A percentile compares a stretch with the other conserved stretches of the same genome.
Conservation (phyloP, 2,888 invertebrate species). For the Drosophila kanekoi region DNA sequence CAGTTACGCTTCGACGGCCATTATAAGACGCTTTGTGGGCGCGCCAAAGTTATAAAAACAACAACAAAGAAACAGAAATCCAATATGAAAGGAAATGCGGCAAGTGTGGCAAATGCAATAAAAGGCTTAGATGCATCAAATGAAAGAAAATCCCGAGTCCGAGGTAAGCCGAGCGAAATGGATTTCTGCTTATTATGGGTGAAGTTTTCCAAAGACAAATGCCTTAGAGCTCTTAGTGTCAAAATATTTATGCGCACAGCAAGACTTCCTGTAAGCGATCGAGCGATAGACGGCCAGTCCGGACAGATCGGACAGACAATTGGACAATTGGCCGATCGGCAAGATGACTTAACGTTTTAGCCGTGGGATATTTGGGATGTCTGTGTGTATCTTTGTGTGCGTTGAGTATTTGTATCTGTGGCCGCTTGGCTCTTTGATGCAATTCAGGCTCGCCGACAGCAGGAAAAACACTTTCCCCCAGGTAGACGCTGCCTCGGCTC, state of each 20-base stretch:
- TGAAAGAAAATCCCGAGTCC: slow-evolving; percentile 46
- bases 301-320: slow-evolving; percentile 24
- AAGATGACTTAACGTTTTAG: slow-evolving; percentile 76
- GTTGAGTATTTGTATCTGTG: slow-evolving; percentile 27
- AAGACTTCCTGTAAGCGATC: slow-evolving; percentile 70
- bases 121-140: slow-evolving; percentile 64
- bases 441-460: slow-evolving; percentile 70
- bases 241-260: slow-evolving; percentile 77
- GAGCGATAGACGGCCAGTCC: slow-evolving; percentile 39
- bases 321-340: slow-evolving; percentile 45
- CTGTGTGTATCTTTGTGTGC: slow-evolving; percentile 10
- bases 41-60: slow-evolving; percentile 27
- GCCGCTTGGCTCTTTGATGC: slow-evolving; percentile 65
- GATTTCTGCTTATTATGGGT: slow-evolving; percentile 8
- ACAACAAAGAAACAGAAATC: slow-evolving; percentile 5
- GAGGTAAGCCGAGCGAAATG: slow-evolving; percentile 12
- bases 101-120: slow-evolving; percentile 67
- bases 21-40: slow-evolving; percentile 64
- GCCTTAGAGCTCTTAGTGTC: slow-evolving; percentile 64
- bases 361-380: slow-evolving; percentile 51
- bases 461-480: slow-evolving; percentile 71
- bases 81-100: slow-evolving; percentile 55
- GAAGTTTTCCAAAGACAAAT: slow-evolving; percentile 4
- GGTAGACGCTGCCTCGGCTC: slow-evolving; percentile 28
- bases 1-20: slow-evolving; percentile 43